phyloP scores from a whole-genome alignment of 2,888 invertebrate genomes.

The Gandaritis pyraliata region DNA sequence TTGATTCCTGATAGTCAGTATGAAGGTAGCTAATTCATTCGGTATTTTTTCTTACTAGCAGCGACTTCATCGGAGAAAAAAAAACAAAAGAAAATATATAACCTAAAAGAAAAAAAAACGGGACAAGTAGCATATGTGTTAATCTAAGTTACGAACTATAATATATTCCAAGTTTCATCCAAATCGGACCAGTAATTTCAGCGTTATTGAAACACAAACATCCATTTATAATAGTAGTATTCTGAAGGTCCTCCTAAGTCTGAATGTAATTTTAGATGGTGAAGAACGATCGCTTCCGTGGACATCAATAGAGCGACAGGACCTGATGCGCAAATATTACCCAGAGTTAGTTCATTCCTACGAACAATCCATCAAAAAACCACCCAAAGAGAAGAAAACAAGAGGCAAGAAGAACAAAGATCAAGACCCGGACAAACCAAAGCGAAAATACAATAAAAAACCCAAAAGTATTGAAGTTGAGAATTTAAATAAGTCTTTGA shows the following conservation, averaged over 20 bases:
- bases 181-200: too few species aligned
- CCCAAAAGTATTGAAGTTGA: conserved; percentile 52
- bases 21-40: conserved; percentile 57
- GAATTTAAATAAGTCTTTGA: conserved; percentile 57
- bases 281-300: conserved; percentile 82
- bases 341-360: conserved; percentile 85
- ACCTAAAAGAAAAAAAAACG: too few species aligned
- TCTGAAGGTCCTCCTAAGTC: too few species aligned
- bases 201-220: too few species aligned
- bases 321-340: conserved; percentile 85
- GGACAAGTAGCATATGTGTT: too few species aligned
- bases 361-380: conserved; percentile 83
- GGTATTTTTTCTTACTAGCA: too few species aligned
- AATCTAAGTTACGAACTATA: too few species aligned
- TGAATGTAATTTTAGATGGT: conserved; percentile 52
- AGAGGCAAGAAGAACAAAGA: conserved; percentile 44
- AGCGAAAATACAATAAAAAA: conserved; percentile 71
- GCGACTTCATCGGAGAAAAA: too few species aligned
- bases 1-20: conserved; percentile 86
- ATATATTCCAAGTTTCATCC: too few species aligned
- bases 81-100: too few species aligned
- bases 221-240: too few species aligned
- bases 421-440: conserved; percentile 62
- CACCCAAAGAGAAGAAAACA: conserved; percentile 72
- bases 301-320: conserved; percentile 88